Evolutionary conservation across 1,140 invertebrate genomes (phyloP), one percentile per base, ranked within the genome.

Genomic region (Holcopasites calliopsidis): DNA sequence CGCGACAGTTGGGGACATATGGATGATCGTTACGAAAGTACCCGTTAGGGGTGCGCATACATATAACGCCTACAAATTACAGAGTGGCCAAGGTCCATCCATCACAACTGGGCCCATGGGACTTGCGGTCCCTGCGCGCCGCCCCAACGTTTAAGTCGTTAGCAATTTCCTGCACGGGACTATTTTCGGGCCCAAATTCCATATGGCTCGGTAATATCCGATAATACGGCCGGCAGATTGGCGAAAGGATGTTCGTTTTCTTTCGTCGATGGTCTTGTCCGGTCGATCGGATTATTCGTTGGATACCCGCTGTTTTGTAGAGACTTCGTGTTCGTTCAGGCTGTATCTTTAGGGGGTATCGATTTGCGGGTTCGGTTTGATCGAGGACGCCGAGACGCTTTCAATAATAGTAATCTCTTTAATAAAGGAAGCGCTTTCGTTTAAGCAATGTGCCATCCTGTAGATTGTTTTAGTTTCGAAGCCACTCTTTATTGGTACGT

Each of bases 111-210:
- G 82, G 82, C 80, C 80, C 82, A 74, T 77, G 73, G 82, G 85
- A 87, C 79, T 74, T 79, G 84, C 85, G 80, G 83, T 84, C 84
- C 78, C 79, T 64, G 57, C 68, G 86, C 74, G 87, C 86, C 90
- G 90, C 90, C 90, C 90, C 87, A 87, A 80, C 88, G 88, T 91
- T 91, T 91, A 91, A 91, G 90, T 91, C 88, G 90, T 92, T 92
- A 91, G 91, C 87, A 92, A 92, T 92, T 92, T 92, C 90, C 91
- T 92, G 90, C 89, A 83, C 87, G 85, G 85, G 83, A 90, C 90
- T 89, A 88, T 90, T 90, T 89, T 88, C 76, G 79, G 82, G 61
- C 86, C 87, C 81, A 91, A 91, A 91, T 91, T 91, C 90, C 90
- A 90, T 91, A 91, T 91, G 90, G 87, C 76, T 85, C 87, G 87